Conservation (phyloP, 2,113 vertebrate species). For the Megaptera novaeangliae region DNA sequence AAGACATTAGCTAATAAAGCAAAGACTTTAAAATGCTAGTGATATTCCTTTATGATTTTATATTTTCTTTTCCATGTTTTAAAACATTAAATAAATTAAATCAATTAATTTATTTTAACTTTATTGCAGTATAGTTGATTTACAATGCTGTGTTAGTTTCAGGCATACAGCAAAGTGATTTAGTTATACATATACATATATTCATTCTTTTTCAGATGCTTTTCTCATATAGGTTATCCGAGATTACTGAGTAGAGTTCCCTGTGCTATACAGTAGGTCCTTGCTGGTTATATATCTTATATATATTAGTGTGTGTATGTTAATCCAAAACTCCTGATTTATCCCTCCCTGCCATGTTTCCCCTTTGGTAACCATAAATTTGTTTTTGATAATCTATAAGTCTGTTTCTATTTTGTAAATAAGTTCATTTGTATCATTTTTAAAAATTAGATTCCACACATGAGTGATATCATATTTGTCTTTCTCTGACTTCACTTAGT, state of each 20-base stretch:
- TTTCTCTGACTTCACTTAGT: background rate
- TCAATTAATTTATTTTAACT: too few species aligned
- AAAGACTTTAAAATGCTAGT: background rate
- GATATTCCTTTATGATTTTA: background rate
- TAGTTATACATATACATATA: too few species aligned
- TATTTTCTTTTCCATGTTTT: background rate
- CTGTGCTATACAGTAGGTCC: background rate
- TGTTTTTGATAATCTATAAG: background rate
- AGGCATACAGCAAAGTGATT: too few species aligned
- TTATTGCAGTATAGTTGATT: too few species aligned
- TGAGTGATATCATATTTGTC: background rate
- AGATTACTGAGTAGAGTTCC: background rate
- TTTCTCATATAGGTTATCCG: background rate
- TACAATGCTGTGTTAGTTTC: too few species aligned
- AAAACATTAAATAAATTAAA: background rate
- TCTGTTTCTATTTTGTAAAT: background rate
- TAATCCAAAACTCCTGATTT: background rate
- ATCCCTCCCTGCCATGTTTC: background rate
- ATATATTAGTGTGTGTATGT: background rate
- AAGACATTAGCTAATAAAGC: background rate
- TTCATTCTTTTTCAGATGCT: too few species aligned
- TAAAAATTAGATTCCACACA: background rate
- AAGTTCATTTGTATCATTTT: background rate
- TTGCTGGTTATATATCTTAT: background rate
- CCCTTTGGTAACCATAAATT: background rate